These are phyloP conservation scores for Bovichtus variegatus DNA, from an alignment of 2,797 vertebrate genomes.

Conservation along the genomic window DNA sequence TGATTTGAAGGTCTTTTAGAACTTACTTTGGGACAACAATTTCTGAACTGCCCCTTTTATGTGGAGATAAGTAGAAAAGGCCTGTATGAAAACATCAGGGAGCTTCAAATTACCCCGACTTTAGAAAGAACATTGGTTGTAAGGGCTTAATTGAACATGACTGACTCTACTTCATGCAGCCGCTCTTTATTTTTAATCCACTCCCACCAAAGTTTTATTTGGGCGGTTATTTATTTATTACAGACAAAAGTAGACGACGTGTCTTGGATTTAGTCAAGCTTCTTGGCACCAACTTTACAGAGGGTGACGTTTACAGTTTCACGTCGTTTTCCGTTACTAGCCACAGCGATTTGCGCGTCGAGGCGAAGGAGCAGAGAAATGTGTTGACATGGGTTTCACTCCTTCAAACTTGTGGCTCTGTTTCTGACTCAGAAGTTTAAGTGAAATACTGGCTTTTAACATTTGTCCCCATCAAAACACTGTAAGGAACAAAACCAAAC, in stretches of 20 bases:
- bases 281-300: constrained; percentile 65
- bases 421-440: constrained; percentile 52
- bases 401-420: background rate
- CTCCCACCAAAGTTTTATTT: constrained; percentile 80
- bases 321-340: background rate
- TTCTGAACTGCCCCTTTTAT: constrained; percentile 87
- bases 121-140: constrained; percentile 81
- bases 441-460: constrained; percentile 64
- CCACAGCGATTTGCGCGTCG: background rate
- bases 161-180: constrained; percentile 72
- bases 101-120: constrained; percentile 83
- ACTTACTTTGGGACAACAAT: constrained; percentile 89
- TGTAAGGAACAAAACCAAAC: constrained; percentile 68
- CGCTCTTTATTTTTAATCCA: constrained; percentile 74
- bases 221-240: constrained; percentile 82
- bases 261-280: constrained; percentile 53
- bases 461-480: constrained; percentile 69
- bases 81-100: constrained; percentile 84
- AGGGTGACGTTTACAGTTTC: constrained; percentile 16
- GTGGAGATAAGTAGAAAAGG: constrained; percentile 85
- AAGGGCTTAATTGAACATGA: constrained; percentile 84
- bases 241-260: constrained; percentile 70
- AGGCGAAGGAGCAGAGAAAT: background rate
- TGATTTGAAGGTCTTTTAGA: constrained; percentile 87
- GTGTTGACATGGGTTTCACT: background rate